Conservation (phyloP, 2,888 invertebrate genomes). For the Cheilosia vernalis region DNA sequence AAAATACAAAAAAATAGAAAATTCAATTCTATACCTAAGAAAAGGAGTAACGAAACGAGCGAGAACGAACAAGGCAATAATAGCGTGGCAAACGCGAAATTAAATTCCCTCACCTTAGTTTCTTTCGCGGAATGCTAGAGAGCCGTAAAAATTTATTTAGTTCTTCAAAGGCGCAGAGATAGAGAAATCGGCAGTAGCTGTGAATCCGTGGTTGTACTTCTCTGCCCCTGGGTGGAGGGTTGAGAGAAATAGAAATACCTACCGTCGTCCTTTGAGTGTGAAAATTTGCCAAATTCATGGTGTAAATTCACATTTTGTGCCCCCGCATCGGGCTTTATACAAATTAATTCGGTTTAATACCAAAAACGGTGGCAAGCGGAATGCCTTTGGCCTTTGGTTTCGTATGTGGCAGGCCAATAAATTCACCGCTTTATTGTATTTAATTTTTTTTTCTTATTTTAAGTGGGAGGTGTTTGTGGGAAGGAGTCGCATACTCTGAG, state of each 20-base stretch:
- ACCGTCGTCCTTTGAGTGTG: constrained; percentile 52
- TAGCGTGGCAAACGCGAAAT: constrained; percentile 66
- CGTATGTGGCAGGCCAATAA: constrained; percentile 65
- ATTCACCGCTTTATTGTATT: constrained; percentile 70
- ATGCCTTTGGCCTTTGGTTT: constrained; percentile 46
- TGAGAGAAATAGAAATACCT: constrained; percentile 11
- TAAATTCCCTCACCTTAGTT: constrained; percentile 63
- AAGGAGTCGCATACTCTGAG: neutral
- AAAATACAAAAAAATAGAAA: constrained; percentile 17
- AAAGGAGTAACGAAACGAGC: constrained; percentile 66
- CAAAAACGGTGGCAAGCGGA: constrained; percentile 38
- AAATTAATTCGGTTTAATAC: constrained; percentile 74
- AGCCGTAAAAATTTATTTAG: constrained; percentile 71
- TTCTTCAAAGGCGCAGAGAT: constrained; percentile 61
- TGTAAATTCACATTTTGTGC: constrained; percentile 60
- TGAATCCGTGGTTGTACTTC: constrained; percentile 50
- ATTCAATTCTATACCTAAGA: constrained; percentile 62
- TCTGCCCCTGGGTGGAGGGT: neutral
- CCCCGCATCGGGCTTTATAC: constrained; percentile 20
- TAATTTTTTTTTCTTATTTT: constrained; percentile 39
- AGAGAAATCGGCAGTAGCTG: constrained; percentile 43
- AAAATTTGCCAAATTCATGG: constrained; percentile 66
- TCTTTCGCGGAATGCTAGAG: constrained; percentile 41
- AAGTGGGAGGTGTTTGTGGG: neutral
- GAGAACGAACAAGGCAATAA: constrained; percentile 63